Conservation (phyloP, 2,888 invertebrate species). For the Gymnosoma rotundatum region DNA sequence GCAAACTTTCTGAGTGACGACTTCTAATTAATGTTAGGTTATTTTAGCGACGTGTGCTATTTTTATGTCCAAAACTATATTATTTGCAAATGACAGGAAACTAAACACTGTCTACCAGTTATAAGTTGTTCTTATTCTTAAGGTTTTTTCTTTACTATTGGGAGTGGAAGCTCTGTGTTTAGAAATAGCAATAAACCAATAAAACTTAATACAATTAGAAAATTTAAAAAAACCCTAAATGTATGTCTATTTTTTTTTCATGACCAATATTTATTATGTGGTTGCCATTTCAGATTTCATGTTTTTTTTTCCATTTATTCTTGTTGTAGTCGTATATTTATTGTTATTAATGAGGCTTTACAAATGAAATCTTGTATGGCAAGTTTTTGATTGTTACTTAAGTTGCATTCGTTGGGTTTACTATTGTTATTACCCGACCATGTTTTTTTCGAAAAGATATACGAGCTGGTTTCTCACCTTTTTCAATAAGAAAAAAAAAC, state of each 20-base stretch:
- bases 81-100: not conserved
- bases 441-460: not conserved
- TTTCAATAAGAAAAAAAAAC: not conserved
- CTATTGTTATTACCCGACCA: not conserved
- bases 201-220: not conserved
- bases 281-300: conserved; percentile 15
- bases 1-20: no score
- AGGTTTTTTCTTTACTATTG: no score
- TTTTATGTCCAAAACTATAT: not conserved
- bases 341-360: not conserved
- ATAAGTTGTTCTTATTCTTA: not conserved
- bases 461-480: not conserved
- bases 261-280: conserved; percentile 16
- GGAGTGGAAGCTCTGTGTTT: not conserved
- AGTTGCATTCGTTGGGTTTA: not conserved
- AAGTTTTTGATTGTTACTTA: not conserved
- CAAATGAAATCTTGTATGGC: conserved; percentile 11
- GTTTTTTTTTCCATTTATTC: not conserved
- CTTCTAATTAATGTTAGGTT: no score
- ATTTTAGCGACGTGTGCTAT: not conserved
- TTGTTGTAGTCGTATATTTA: not conserved
- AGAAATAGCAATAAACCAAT: not conserved
- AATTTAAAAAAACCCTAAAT: not conserved
- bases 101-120: not conserved
- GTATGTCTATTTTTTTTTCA: not conserved